These are phyloP conservation scores for Platalea minor DNA, from an alignment of 2,797 vertebrate species.

Conservation along the genomic window DNA sequence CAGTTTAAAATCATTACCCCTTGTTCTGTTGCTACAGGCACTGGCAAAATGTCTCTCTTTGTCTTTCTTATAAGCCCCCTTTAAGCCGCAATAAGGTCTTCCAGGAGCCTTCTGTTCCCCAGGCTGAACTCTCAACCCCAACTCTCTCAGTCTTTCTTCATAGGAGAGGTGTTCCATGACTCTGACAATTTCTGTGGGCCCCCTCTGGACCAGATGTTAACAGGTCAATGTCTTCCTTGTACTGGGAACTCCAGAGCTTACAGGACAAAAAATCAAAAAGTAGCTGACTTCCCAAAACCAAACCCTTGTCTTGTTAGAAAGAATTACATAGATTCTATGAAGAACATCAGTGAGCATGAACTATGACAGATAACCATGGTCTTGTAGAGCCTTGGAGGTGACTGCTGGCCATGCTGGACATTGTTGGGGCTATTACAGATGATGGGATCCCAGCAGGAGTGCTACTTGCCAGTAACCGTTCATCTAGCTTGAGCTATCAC, in stretches of 20 bases:
- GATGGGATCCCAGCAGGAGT: background rate
- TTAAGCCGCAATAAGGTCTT: accelerated
- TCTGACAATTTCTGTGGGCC: background rate
- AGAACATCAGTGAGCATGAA: background rate
- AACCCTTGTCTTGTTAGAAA: background rate
- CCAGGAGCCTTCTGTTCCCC: accelerated
- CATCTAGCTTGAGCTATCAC: background rate
- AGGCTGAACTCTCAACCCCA: background rate
- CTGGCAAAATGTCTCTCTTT: too few species aligned
- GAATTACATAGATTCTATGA: background rate
- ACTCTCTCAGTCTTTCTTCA: background rate
- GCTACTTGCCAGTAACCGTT: background rate
- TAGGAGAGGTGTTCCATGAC: background rate
- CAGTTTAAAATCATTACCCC: too few species aligned
- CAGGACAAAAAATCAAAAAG: background rate
- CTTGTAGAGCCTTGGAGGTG: background rate
- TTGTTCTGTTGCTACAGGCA: too few species aligned
- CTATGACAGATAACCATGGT: background rate
- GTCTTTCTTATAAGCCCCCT: too few species aligned
- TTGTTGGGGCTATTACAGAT: background rate
- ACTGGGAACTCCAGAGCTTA: background rate
- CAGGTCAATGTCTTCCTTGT: background rate
- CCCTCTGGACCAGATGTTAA: background rate
- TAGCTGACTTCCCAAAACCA: background rate
- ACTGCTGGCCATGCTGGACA: background rate